phyloP scores from a whole-genome alignment of 2,113 vertebrate genomes.

The Rhinopomastus cyanomelas region DNA sequence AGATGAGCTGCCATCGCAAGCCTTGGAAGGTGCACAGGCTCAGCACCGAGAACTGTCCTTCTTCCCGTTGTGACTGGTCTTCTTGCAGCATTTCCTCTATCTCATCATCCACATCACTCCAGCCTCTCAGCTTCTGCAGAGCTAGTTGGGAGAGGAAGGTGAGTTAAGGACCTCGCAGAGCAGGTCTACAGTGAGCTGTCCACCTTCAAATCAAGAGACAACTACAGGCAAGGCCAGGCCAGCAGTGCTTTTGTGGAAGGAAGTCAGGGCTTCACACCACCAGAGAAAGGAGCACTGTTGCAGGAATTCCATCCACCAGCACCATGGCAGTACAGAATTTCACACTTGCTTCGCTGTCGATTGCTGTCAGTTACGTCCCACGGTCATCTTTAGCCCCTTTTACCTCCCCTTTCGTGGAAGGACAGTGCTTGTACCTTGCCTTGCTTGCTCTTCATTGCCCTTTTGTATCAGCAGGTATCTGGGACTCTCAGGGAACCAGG shows the following conservation, averaged over 20 bases:
- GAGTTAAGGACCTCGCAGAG: not conserved
- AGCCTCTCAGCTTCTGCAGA: conserved; percentile 80
- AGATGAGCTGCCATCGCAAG: conserved; percentile 90
- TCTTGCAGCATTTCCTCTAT: conserved; percentile 86
- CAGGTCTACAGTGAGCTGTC: not conserved
- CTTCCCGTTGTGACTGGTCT: conserved; percentile 79
- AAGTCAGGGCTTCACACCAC: not conserved
- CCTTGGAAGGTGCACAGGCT: conserved; percentile 79
- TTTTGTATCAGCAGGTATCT: conserved; percentile 88
- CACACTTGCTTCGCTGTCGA: not conserved
- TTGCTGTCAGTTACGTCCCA: not conserved
- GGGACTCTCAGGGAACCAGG: conserved; percentile 92
- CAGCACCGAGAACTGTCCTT: conserved; percentile 80
- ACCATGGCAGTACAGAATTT: rapidly evolving
- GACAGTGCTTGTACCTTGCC: conserved; percentile 63
- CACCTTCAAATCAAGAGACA: not conserved
- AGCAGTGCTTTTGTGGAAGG: rapidly evolving
- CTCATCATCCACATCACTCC: conserved; percentile 79
- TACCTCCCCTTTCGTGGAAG: not conserved
- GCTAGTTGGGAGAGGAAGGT: conserved; percentile 58
- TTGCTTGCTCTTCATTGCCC: conserved; percentile 74
- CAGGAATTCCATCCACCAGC: not conserved
- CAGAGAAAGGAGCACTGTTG: not conserved
- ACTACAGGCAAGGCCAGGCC: rapidly evolving
- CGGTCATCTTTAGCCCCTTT: not conserved